Evolutionary conservation across 2,888 invertebrate species (phyloP), one percentile per base, ranked within the genome.

Genomic region (Palloptera scutellata): DNA sequence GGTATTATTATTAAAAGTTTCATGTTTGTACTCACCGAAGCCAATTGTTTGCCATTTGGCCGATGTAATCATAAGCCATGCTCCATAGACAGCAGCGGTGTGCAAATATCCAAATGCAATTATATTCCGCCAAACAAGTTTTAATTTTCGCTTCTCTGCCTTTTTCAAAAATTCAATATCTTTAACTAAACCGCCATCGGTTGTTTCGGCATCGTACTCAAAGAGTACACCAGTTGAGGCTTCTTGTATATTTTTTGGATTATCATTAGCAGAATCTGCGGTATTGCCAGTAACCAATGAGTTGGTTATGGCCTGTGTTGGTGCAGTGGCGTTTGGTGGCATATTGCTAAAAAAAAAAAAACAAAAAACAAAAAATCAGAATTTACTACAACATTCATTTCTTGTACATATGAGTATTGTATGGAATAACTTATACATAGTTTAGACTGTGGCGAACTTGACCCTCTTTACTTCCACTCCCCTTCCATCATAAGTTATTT

Each of bases 121-220:
- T 60, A 95, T 92, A 81, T 95, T 95, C 74, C 92, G 88, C 95
- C 95, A 95, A 9, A 95, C 95, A 58, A 92, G 83, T 79, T 88
- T 86, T 48, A 87, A 80, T 68, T 89, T 88, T 54, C 87, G 84
- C 68, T 86, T 86, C 67, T 90, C 89, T 1, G 90, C 89, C 66
- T 80, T 79, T 70, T 89, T 89, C 62, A 88, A 78, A 11, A 84
- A 83, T 0, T 86, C 86, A 13, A 89, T 87, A 72, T 89, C 88
- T 80, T 88, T 88, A 54, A 83, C 87, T 9, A 89, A 80, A 0
- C 89, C 89, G 15, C 89, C 86, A 77, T 89, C 90, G 10, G 86
- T 74, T n/a, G 89, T 89, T 76, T 91, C 90, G 3, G 88, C 89
- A 80, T 91, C 91, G 19, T 86, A 85, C 80, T 91, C 91, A 74